Evolutionary conservation across 2,113 vertebrate species (phyloP).

Genomic region (Chinchilla lanigera): DNA sequence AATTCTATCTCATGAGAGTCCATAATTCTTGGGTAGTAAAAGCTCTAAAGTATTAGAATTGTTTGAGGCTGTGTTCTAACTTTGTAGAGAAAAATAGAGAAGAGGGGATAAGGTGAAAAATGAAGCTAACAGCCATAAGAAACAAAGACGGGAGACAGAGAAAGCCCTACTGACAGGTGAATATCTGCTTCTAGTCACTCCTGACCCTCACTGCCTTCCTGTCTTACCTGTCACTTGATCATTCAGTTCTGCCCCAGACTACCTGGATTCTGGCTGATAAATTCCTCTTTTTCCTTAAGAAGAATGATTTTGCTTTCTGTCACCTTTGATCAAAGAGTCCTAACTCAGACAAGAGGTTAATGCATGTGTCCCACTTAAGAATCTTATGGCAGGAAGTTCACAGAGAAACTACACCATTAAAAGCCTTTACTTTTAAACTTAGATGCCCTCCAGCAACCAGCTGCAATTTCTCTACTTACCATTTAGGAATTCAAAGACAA

Average conservation of each 20-base stretch:
- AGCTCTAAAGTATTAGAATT: not conserved
- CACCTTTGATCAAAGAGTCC: constrained; percentile 66
- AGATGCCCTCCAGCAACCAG: constrained; percentile 60
- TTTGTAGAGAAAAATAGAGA: not conserved
- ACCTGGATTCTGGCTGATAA: constrained; percentile 15
- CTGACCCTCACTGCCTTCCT: not conserved
- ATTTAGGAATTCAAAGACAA: constrained; percentile 58
- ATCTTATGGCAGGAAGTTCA: constrained; percentile 56
- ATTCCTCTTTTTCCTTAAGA: not conserved
- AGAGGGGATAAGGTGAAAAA: not conserved
- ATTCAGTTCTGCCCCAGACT: not conserved
- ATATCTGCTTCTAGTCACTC: not conserved
- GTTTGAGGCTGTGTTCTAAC: not conserved
- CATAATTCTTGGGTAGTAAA: not conserved
- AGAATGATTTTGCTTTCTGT: constrained; percentile 47
- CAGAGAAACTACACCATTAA: constrained; percentile 61
- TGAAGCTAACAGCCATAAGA: not conserved
- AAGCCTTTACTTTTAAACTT: constrained; percentile 72
- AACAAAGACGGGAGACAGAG: not conserved
- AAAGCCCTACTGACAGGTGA: not conserved
- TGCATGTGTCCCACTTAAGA: constrained; percentile 65
- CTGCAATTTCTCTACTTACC: constrained; percentile 67
- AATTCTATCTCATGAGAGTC: not conserved
- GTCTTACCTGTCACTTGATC: not conserved
- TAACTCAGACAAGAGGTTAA: constrained; percentile 72